Evolutionary conservation across 2,113 vertebrate species (phyloP), one percentile per base, ranked within the genome.

Genomic region (Alexandromys fortis): DNA sequence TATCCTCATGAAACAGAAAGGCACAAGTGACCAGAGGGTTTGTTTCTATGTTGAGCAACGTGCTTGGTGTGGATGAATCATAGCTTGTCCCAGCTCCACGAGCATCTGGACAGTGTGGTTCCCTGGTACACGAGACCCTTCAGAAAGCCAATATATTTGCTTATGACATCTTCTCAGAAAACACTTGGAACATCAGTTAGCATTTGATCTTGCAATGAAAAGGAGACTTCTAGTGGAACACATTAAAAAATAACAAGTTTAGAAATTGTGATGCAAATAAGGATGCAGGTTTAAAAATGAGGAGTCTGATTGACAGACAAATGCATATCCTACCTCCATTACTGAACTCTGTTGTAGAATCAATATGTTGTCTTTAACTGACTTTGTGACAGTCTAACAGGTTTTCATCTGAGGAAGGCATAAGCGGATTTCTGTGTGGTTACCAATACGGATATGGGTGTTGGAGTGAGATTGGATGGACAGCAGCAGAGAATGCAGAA

Each of bases 341-440:
- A 63, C 45, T 35, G 49, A 21, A 93, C 38, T 63, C 1, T 2
- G 8, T 26, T n/a, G 1, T 38, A 65, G 19, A 21, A 3, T 68
- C 8, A 21, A 1, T 76, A 30, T 3, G 1, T 3, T 82, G 2
- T 26, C 7, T 35, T 63, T 5, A 3, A 4, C 24, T 61, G 55
- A 10, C 38, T 76, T 61, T 72, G 42, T 7, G n/a, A 65, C 12
- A 30, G 14, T 49, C n/a, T 38, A 58, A 28, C 10, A 68, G 42
- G 63, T 86, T 47, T 68, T 47, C 26, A 47, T 86, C 47, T 86
- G 63, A 9, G 7, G 42, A 33, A 86, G 42, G 1, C 42, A 42
- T 7, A 47, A 35, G 30, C 63, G 7, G 42, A 22, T 45, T 58
- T 58, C 58, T 21, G 7, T 85, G 10, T 47, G 28, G 28, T 68